phyloP scores from a whole-genome alignment of 2,113 vertebrate species.

The Copsychus sechellarum region DNA sequence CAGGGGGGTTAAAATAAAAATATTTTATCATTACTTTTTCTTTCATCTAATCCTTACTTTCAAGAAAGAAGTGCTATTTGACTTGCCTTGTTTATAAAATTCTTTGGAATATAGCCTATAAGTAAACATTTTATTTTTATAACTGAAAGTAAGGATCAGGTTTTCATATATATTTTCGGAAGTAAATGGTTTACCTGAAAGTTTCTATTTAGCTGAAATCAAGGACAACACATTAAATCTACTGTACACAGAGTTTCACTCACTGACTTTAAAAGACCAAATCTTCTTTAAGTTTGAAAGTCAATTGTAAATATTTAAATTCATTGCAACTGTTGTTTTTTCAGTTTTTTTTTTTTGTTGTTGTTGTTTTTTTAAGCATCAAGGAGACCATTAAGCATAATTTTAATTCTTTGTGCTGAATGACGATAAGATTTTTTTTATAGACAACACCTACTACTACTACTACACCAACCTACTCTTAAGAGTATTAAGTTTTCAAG shows the following conservation, averaged over 20 bases:
- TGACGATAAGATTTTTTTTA: neutral
- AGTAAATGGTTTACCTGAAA: neutral
- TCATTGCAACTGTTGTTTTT: neutral
- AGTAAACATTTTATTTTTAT: neutral
- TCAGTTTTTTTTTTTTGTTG: neutral
- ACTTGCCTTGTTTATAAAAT: neutral
- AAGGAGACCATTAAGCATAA: neutral
- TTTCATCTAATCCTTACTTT: neutral
- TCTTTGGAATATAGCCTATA: neutral
- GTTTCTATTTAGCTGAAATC: neutral
- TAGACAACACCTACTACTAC: neutral
- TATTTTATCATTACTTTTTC: neutral
- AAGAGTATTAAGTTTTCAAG: neutral
- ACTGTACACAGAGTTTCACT: neutral
- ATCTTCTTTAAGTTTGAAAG: neutral
- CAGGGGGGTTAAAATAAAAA: neutral
- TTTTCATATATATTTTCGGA: neutral
- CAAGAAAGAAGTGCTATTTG: neutral
- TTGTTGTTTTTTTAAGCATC: neutral
- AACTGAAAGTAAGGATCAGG: neutral
- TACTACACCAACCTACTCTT: neutral
- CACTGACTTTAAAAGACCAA: neutral
- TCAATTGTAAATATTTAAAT: neutral
- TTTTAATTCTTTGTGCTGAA: neutral
- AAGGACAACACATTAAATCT: neutral